Conservation (phyloP, 2,113 vertebrate species). For the Globicephala melas region DNA sequence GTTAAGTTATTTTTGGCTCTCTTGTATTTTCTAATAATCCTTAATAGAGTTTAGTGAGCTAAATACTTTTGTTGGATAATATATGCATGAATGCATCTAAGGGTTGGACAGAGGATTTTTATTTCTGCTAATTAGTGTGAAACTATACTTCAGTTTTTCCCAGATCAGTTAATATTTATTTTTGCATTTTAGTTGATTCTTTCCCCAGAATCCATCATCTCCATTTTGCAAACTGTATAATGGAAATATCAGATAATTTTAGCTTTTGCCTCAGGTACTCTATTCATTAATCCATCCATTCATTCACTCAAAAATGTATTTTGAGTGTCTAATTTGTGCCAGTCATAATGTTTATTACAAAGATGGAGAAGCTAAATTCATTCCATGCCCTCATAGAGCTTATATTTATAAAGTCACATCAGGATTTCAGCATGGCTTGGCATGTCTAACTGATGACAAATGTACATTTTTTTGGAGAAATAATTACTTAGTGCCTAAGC, state of each 20-base stretch:
- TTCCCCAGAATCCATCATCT: neutral
- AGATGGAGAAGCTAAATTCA: neutral
- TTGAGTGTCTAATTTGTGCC: neutral
- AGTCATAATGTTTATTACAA: neutral
- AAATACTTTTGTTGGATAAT: slow-evolving; percentile 34
- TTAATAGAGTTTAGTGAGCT: slow-evolving; percentile 36
- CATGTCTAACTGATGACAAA: neutral
- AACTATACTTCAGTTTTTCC: slow-evolving; percentile 3
- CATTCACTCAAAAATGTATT: neutral
- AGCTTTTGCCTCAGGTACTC: neutral
- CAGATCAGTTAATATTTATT: slow-evolving; percentile 24
- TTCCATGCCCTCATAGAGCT: neutral
- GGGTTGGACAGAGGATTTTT: neutral
- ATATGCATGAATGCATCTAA: neutral
- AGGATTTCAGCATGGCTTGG: neutral
- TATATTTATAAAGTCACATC: neutral
- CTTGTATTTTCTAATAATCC: slow-evolving; percentile 40
- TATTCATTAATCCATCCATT: neutral
- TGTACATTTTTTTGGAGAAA: neutral
- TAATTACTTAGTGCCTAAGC: neutral
- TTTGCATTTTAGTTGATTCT: slow-evolving; percentile 20
- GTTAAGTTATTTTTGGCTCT: slow-evolving; percentile 25
- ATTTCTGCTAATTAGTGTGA: slow-evolving; percentile 23
- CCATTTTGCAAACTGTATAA: neutral
- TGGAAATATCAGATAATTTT: neutral